Evolutionary conservation across 2,797 vertebrate genomes (phyloP).

Genomic region (Saxicola maurus): DNA sequence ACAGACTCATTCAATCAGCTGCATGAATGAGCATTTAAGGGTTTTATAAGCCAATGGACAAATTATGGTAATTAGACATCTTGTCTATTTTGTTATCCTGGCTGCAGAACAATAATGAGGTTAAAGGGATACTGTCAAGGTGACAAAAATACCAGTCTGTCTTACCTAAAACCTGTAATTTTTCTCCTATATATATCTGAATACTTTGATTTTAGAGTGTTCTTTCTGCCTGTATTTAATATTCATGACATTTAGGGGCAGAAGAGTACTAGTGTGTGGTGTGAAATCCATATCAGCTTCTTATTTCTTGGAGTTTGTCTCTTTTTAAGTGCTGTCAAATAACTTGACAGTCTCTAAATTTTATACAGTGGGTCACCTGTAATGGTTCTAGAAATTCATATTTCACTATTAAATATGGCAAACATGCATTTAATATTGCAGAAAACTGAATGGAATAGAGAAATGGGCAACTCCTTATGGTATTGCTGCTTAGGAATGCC

Average conservation of each 20-base stretch:
- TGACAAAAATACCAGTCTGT: not conserved
- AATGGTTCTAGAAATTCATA: not conserved
- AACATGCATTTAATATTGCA: not conserved
- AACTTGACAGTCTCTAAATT: not conserved
- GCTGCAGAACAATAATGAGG: not conserved
- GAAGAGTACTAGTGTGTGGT: not conserved
- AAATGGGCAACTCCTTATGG: not conserved
- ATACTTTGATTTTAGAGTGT: not conserved
- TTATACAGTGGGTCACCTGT: not conserved
- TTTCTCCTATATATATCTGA: accelerated
- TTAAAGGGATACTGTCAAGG: constrained; percentile 6
- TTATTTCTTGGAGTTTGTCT: not conserved
- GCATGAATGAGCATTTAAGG: constrained; percentile 7
- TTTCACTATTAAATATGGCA: not conserved
- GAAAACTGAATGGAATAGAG: not conserved
- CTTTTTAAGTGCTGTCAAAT: not conserved
- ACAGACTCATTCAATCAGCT: constrained; percentile 23
- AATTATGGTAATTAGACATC: constrained; percentile 36
- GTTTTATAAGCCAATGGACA: not conserved
- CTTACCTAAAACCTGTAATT: not conserved
- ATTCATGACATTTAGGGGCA: not conserved
- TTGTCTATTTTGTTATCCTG: not conserved
- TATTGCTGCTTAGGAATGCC: not conserved
- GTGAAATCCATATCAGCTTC: not conserved
- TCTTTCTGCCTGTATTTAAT: not conserved